Evolutionary conservation across 2,797 vertebrate genomes (phyloP).

Genomic region (Sebastolobus alascanus): DNA sequence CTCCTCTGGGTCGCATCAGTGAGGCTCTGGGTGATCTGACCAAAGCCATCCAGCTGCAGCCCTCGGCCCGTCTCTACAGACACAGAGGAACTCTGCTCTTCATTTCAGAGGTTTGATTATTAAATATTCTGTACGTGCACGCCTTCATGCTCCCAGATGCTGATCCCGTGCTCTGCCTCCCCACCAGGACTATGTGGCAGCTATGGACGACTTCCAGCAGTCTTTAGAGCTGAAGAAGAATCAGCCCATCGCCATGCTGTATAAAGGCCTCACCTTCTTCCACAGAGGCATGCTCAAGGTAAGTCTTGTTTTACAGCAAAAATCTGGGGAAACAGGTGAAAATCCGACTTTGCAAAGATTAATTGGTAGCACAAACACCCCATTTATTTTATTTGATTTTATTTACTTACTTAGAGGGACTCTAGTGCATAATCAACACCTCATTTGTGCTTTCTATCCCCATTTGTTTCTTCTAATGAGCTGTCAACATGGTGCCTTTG

Average conservation of each 20-base stretch:
- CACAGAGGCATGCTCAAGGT: conserved; percentile 98
- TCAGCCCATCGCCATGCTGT: conserved; percentile 97
- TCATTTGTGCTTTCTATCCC: neutral
- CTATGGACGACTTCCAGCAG: conserved; percentile 96
- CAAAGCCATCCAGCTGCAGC: conserved; percentile 96
- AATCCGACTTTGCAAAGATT: neutral
- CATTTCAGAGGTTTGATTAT: conserved; percentile 92
- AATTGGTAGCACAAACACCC: neutral
- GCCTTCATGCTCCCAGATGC: neutral
- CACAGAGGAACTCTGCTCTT: conserved; percentile 96
- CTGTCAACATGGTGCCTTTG: neutral
- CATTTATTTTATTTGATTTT: neutral
- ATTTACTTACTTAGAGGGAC: neutral
- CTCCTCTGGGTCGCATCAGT: conserved; percentile 94
- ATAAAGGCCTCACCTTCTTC: conserved; percentile 98
- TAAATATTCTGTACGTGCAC: rapidly evolving
- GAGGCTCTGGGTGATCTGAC: conserved; percentile 96
- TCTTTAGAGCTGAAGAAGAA: conserved; percentile 96
- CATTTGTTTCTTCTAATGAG: neutral
- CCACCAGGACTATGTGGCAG: conserved; percentile 93
- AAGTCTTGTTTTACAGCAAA: neutral
- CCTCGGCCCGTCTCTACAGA: conserved; percentile 94
- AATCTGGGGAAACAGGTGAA: too few species aligned
- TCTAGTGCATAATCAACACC: neutral
- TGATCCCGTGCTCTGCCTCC: conserved; percentile 4